Evolutionary conservation across 1,140 invertebrate genomes (phyloP), one percentile per base, ranked within the genome.

Genomic region (Apocrypta bakeri): DNA sequence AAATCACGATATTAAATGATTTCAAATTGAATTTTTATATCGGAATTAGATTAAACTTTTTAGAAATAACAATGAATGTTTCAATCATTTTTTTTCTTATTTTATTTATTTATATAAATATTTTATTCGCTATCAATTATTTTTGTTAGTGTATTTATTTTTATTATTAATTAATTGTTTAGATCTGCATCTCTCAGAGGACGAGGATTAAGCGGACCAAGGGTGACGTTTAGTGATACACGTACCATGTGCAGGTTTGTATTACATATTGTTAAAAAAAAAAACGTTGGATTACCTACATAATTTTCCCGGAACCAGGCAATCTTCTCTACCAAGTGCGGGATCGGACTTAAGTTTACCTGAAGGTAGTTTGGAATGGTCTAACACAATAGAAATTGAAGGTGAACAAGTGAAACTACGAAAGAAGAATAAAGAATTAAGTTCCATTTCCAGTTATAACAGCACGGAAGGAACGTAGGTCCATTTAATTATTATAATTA

Each of bases 141-240:
- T 12, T 2, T 37, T 37, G 3, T 37, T 37, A 37, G 3, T 37
- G 33, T 37, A 2, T 37, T 9, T 37, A 37, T 2, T 37, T 37
- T 37, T 37, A 37, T 9, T 4, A 37, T 37, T 37, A 37, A 37
- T 66, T 68, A 64, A 40, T 83, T 79, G 72, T 42, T 11, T 42
- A 93, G 96, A 77, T 95, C 95, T 25, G 94, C 95, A n/a, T 96
- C 96, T 0, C 90, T 97, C 11, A 93, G 95, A 81, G 94, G 94
- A 4, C 91, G 92, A 85, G 91, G 91, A 82, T 85, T 92, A n/a
- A 84, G 88, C 64, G 93, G 93, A 56, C 93, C 94, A 64, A 91
- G 93, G 86, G 94, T 95, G 17, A 94, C 94, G 0, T 95, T 95
- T 84, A 93, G 93, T 82, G 94, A 95, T 84, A 92, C 93, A 21